phyloP scores from a whole-genome alignment of 2,888 invertebrate genomes.

The Andrena camellia region DNA sequence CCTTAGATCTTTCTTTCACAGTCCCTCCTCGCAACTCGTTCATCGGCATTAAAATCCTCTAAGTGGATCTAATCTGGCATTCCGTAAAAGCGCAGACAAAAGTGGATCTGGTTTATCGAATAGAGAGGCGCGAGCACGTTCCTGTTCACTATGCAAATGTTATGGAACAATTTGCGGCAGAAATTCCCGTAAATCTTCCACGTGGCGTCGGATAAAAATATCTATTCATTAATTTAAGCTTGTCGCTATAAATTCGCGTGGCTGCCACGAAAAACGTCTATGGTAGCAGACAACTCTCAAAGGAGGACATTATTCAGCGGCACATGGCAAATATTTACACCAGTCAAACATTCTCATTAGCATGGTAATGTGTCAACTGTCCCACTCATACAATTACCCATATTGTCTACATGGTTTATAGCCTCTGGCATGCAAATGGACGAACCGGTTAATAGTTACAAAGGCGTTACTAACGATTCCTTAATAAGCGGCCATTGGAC shows the following conservation, averaged over 20 bases:
- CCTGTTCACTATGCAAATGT: not conserved
- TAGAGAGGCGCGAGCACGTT: not conserved
- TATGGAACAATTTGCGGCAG: not conserved
- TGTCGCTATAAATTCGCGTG: constrained; percentile 6
- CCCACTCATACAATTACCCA: constrained; percentile 3
- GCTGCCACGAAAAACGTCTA: not conserved
- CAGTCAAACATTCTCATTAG: constrained; percentile 59
- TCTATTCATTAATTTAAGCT: constrained; percentile 5
- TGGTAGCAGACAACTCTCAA: no score
- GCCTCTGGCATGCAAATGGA: constrained; percentile 25
- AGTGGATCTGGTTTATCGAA: not conserved
- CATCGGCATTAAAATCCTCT: constrained; percentile 11
- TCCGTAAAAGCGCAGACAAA: not conserved
- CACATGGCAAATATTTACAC: constrained; percentile 60
- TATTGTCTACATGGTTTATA: constrained; percentile 49
- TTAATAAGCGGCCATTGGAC: not conserved
- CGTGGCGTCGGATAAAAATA: not conserved
- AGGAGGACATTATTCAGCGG: constrained; percentile 19
- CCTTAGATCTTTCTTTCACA: constrained; percentile 37
- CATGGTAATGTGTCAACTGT: constrained; percentile 59
- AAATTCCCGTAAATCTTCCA: not conserved
- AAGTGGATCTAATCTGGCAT: not conserved
- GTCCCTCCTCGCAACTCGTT: not conserved
- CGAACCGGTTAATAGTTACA: constrained; percentile 16
- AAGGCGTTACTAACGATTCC: constrained; percentile 18